phyloP scores from a whole-genome alignment of 2,113 vertebrate species.

The Dasypus novemcinctus region DNA sequence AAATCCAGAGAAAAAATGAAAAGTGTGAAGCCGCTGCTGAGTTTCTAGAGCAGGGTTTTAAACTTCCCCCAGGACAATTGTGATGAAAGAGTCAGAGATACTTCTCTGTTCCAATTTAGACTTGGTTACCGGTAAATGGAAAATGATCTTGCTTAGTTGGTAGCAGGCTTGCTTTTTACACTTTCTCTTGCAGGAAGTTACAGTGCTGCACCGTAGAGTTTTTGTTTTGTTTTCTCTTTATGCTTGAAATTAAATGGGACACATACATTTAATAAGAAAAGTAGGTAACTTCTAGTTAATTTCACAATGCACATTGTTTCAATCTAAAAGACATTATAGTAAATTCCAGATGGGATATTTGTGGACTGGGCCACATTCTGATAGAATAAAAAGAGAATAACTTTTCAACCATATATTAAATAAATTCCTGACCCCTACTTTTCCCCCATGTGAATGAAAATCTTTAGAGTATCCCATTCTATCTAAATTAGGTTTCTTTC shows the following conservation, averaged over 20 bases:
- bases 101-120: constrained; percentile 19
- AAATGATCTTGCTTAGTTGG: constrained; percentile 59
- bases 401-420: not conserved
- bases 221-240: constrained; percentile 60
- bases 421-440: not conserved
- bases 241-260: constrained; percentile 58
- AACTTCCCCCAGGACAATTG: not conserved
- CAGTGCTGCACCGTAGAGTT: constrained; percentile 61
- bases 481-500: not conserved
- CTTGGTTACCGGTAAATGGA: constrained; percentile 21
- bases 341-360: not conserved
- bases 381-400: constrained; percentile 30
- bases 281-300: not conserved
- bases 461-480: not conserved
- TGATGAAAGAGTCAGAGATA: not conserved
- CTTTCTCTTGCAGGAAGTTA: constrained; percentile 75
- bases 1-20: not conserved
- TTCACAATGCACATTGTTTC: not conserved
- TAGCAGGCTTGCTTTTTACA: constrained; percentile 62
- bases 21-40: not conserved
- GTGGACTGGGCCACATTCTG: not conserved
- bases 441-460: not conserved
- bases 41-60: not conserved
- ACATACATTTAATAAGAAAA: constrained; percentile 45
- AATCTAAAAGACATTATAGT: not conserved